phyloP scores from a whole-genome alignment of 1,140 invertebrate genomes.

The Trichonephila clavata region DNA sequence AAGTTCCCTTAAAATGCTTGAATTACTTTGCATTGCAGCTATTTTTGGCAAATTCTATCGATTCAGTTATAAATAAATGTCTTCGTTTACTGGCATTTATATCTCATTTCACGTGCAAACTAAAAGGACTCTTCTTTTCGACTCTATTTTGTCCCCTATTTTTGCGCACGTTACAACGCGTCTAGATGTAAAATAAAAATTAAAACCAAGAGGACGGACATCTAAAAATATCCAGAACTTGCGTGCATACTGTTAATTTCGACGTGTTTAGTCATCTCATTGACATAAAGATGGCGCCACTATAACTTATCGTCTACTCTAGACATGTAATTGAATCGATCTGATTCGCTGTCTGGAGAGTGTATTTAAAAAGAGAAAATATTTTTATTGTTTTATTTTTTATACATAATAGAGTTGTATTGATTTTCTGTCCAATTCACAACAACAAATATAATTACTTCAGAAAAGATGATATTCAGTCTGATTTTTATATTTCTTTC shows the following conservation, averaged over 20 bases:
- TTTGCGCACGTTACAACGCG: not conserved
- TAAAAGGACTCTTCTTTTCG: not conserved
- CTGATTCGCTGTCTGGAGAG: not conserved
- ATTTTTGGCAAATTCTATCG: not conserved
- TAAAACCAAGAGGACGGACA: not conserved
- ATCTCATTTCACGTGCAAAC: not conserved
- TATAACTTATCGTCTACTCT: not conserved
- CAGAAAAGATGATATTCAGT: not conserved
- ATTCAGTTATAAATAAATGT: not conserved
- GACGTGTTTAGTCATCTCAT: not conserved
- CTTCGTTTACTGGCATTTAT: not conserved
- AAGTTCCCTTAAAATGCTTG: too few species aligned
- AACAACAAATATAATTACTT: not conserved
- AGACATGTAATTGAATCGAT: not conserved
- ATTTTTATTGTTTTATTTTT: not conserved
- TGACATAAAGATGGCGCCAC: conserved; percentile 2
- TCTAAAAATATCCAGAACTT: conserved; percentile 5
- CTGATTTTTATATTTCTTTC: too few species aligned
- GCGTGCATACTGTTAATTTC: not conserved
- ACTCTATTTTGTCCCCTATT: not conserved
- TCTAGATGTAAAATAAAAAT: not conserved
- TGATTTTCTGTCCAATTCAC: not conserved
- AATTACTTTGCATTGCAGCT: too few species aligned
- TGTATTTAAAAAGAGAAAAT: not conserved
- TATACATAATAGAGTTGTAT: not conserved